These are phyloP conservation scores for Lampris incognitus DNA, from an alignment of 2,113 vertebrate species.

Conservation along the genomic window DNA sequence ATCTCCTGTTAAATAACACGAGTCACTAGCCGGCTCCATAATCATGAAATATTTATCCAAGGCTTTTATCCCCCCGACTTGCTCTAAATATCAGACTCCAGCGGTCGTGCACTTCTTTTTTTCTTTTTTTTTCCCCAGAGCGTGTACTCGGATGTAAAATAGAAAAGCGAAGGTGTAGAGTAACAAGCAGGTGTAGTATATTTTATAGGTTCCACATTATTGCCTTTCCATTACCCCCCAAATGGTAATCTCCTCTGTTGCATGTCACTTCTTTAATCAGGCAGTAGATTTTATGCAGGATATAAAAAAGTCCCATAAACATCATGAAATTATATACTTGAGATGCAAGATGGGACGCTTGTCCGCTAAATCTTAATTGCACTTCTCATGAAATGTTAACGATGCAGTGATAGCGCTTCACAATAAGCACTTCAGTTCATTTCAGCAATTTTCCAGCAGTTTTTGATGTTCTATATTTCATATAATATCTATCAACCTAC, in stretches of 20 bases:
- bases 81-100: slow-evolving; percentile 20
- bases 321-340: slow-evolving; percentile 12
- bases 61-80: slow-evolving; percentile 63
- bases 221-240: slow-evolving; percentile 25
- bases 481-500: no score
- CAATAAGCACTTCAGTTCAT: neutral
- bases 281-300: slow-evolving; percentile 16
- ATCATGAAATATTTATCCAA: slow-evolving; percentile 73
- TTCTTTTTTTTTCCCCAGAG: no score
- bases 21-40: slow-evolving; percentile 30
- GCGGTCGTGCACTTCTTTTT: no score
- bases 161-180: slow-evolving; percentile 34
- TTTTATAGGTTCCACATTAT: slow-evolving; percentile 55
- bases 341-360: neutral
- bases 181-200: slow-evolving; percentile 34
- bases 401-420: neutral
- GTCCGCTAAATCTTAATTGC: no score
- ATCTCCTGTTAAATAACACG: slow-evolving; percentile 23
- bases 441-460: neutral
- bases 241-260: slow-evolving; percentile 58
- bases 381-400: no score
- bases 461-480: neutral
- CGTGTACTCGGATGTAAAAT: slow-evolving; percentile 7
- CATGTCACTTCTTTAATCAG: slow-evolving; percentile 22
- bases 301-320: slow-evolving; percentile 20